These are phyloP conservation scores for Sarotherodon lohbergeri DNA, from an alignment of 2,113 vertebrate genomes.

Conservation along the genomic window DNA sequence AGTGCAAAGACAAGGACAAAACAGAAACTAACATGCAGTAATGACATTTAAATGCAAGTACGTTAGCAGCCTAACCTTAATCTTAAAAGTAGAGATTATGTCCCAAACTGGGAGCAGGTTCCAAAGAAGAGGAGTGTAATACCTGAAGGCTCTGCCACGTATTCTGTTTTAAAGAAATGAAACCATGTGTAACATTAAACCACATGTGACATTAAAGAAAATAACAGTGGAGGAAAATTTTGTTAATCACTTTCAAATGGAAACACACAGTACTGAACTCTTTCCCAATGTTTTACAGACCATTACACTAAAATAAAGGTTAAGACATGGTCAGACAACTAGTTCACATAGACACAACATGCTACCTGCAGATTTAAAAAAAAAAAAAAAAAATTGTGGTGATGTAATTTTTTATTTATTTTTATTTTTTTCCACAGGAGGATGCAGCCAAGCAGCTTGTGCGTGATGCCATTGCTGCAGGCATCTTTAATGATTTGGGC, in stretches of 20 bases:
- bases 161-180: not conserved
- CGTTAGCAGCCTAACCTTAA: not conserved
- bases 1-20: not conserved
- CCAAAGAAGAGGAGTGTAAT: not conserved
- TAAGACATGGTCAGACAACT: not conserved
- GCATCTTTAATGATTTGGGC: constrained; percentile 94
- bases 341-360: not conserved
- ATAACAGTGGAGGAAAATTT: not conserved
- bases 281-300: not conserved
- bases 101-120: not conserved
- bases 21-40: not conserved
- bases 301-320: not conserved
- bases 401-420: not conserved
- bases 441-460: constrained; percentile 89
- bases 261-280: not conserved
- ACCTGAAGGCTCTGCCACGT: not conserved
- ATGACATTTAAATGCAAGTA: not conserved
- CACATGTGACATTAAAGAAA: not conserved
- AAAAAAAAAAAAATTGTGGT: not conserved
- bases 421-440: constrained; percentile 69
- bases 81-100: not conserved
- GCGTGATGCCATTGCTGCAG: constrained; percentile 89
- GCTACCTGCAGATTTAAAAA: not conserved
- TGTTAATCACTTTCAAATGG: not conserved
- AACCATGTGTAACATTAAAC: not conserved